Conservation (phyloP, 2,888 invertebrate species). For the Apamea crenata region DNA sequence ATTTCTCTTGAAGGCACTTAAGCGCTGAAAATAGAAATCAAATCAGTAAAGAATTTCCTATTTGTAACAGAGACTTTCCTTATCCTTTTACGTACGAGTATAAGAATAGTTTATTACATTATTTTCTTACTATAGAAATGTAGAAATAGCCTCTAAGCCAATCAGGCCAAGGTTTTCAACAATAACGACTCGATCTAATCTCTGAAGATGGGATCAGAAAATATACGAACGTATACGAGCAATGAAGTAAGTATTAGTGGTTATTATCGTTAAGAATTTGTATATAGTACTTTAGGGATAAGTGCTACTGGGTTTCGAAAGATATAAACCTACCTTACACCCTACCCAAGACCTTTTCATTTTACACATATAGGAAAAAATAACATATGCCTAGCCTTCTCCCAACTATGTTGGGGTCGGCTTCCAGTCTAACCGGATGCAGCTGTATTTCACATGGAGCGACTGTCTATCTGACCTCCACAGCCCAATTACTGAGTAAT, state of each 20-base stretch:
- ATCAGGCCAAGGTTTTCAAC: conserved; percentile 31
- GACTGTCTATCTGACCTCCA: no score
- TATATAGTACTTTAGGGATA: not conserved
- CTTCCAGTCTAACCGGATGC: no score
- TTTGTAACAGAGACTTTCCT: not conserved
- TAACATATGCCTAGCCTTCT: no score
- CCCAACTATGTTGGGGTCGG: no score
- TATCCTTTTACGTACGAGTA: no score
- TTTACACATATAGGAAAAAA: not conserved
- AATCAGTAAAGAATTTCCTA: not conserved
- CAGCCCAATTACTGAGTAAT: no score
- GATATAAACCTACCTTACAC: not conserved
- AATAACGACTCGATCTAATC: conserved; percentile 25
- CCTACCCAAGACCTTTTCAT: not conserved
- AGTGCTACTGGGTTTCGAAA: not conserved
- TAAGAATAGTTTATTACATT: not conserved
- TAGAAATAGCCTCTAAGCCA: not conserved
- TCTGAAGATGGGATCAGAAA: conserved; percentile 16
- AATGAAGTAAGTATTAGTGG: conserved; percentile 1
- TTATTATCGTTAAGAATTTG: conserved; percentile 2
- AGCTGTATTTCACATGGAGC: no score
- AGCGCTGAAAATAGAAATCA: not conserved
- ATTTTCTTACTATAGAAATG: conserved; percentile 11
- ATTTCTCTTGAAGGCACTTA: not conserved
- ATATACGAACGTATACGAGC: conserved; percentile 2